Conservation (phyloP, 2,888 invertebrate species). For the Isoperla grammatica region DNA sequence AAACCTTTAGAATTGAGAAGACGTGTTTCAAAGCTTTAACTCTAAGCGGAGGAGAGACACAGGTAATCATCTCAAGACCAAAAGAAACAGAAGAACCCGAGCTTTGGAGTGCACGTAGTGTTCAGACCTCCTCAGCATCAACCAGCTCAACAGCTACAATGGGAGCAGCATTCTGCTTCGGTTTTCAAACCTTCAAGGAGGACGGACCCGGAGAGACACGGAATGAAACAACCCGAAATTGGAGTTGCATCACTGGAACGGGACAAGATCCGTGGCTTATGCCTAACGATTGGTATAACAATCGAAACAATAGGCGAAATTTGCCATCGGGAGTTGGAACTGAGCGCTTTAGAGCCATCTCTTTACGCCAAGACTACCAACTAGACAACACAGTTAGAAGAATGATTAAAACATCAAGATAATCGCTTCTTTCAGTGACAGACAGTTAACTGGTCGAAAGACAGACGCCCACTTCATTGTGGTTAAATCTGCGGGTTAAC, state of each 20-base stretch:
- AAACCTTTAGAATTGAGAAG: constrained; percentile 33
- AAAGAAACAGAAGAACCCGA: constrained; percentile 27
- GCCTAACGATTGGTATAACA: constrained; percentile 28
- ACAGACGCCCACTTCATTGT: too few species aligned
- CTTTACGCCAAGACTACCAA: constrained; percentile 10
- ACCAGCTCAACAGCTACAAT: constrained; percentile 32
- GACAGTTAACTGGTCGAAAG: too few species aligned
- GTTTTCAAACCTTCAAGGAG: constrained; percentile 34
- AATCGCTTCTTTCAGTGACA: too few species aligned
- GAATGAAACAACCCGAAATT: constrained; percentile 5
- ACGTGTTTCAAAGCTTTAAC: constrained; percentile 30
- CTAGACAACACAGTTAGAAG: neutral
- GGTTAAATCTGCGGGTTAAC: too few species aligned
- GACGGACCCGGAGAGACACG: constrained; percentile 30
- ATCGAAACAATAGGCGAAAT: constrained; percentile 28
- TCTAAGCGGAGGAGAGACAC: constrained; percentile 34
- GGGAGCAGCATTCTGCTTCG: constrained; percentile 34
- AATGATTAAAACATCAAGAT: constrained; percentile 12
- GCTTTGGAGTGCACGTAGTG: constrained; percentile 28
- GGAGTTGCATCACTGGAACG: constrained; percentile 17
- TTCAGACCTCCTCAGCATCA: constrained; percentile 31
- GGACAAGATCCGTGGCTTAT: constrained; percentile 23
- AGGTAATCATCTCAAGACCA: constrained; percentile 32
- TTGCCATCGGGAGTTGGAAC: constrained; percentile 28
- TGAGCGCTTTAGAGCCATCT: constrained; percentile 16